Percentiles rank a stretch among this genome's conserved stretches.
Conservation (phyloP, 2,797 vertebrate genomes). For the Clarias fuscus region DNA sequence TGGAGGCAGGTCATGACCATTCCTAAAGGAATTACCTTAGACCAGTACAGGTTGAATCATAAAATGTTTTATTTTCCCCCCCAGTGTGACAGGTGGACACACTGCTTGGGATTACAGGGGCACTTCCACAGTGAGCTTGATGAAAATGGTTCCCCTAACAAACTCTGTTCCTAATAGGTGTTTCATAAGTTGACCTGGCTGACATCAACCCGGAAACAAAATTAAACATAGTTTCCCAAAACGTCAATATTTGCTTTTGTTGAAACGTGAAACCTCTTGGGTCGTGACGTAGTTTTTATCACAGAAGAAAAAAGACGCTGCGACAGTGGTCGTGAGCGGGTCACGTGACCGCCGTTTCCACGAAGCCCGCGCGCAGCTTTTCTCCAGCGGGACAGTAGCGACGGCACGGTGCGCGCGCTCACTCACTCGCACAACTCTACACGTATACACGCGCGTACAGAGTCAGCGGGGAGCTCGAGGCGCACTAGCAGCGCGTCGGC, state of each 20-base stretch:
- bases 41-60: background rate
- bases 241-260: background rate
- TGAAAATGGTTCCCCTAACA: background rate
- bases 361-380: background rate
- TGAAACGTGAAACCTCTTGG: background rate
- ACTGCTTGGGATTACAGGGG: background rate
- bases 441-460: background rate
- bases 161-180: background rate
- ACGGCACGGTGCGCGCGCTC: background rate
- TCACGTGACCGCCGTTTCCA: conserved; percentile 21
- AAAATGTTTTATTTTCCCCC: too few relatives aligned
- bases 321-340: background rate
- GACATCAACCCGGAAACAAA: background rate
- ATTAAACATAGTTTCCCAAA: too few relatives aligned
- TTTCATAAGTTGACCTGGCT: background rate
- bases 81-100: background rate
- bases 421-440: background rate
- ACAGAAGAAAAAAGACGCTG: background rate
- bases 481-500: background rate
- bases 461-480: background rate
- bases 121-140: background rate
- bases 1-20: background rate
- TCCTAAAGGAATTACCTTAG: background rate
- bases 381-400: conserved; percentile 17
- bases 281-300: background rate